These are phyloP conservation scores for Cynaeus angustus DNA, from an alignment of 2,888 invertebrate species.

Conservation along the genomic window DNA sequence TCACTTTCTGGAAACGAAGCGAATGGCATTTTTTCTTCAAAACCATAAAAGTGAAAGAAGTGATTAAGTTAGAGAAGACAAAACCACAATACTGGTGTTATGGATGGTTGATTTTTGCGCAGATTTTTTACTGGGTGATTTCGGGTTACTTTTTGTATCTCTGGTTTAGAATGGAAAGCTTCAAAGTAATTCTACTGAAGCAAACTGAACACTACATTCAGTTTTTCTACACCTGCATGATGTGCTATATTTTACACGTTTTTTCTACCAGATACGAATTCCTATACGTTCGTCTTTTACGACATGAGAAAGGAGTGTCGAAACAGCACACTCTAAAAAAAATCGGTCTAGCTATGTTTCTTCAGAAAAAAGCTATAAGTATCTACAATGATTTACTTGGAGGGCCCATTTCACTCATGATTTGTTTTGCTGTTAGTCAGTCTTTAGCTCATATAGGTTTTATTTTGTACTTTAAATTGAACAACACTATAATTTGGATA, in stretches of 20 bases:
- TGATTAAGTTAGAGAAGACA: neutral
- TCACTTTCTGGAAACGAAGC: neutral
- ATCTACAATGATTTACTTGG: constrained; percentile 12
- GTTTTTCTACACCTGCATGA: constrained; percentile 1
- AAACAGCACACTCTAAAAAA: neutral
- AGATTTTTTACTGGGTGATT: neutral
- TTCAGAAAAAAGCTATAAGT: neutral
- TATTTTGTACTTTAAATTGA: neutral
- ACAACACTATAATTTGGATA: neutral
- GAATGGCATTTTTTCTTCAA: neutral
- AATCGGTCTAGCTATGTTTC: neutral
- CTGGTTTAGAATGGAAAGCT: no score
- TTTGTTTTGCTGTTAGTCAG: neutral
- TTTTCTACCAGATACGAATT: neutral
- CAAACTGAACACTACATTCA: constrained; percentile 1
- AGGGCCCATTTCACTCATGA: constrained; percentile 10
- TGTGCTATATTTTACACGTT: neutral
- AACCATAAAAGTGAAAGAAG: neutral
- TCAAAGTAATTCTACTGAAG: neutral
- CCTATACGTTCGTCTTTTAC: neutral
- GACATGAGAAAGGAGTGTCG: neutral
- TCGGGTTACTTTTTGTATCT: neutral
- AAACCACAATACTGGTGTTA: neutral
- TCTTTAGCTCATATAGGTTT: neutral
- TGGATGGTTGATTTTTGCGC: neutral